These are phyloP conservation scores for Aptenodytes patagonicus DNA, from an alignment of 2,113 vertebrate species.

Conservation along the genomic window DNA sequence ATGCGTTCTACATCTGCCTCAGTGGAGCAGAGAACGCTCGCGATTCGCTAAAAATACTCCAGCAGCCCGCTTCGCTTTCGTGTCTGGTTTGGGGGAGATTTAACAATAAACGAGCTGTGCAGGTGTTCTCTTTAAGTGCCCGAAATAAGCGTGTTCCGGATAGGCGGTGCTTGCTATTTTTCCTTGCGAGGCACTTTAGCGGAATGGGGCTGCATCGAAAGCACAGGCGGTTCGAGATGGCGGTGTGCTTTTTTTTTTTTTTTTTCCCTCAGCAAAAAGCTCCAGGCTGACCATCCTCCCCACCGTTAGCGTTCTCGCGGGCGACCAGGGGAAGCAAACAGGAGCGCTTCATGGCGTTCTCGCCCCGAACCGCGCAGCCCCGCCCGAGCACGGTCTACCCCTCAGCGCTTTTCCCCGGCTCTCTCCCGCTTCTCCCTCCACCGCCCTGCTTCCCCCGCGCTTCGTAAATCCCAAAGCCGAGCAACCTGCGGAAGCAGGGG, in stretches of 20 bases:
- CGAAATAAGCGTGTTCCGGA: neutral
- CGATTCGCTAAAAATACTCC: accelerated
- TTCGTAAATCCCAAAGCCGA: no score
- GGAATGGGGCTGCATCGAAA: no score
- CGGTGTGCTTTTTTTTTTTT: no score
- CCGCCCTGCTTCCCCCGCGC: neutral
- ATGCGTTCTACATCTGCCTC: no score
- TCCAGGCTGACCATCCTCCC: no score
- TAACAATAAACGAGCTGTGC: no score
- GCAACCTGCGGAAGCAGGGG: no score
- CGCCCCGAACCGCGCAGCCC: no score
- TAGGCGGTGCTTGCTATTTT: neutral
- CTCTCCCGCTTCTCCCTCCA: no score
- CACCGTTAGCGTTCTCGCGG: neutral
- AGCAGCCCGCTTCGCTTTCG: neutral
- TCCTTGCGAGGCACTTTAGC: no score
- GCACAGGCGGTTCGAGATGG: no score
- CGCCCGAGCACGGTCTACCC: neutral
- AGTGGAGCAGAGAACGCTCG: neutral
- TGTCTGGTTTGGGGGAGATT: accelerated
- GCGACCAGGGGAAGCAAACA: neutral
- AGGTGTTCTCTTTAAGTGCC: neutral
- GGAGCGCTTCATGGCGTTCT: neutral
- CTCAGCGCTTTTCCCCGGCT: neutral
- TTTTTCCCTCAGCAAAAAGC: no score